A percentile compares a stretch with the other conserved stretches of the same genome.
These are phyloP conservation scores for Agrochola macilenta DNA, from an alignment of 2,888 invertebrate genomes.

Conservation along the genomic window DNA sequence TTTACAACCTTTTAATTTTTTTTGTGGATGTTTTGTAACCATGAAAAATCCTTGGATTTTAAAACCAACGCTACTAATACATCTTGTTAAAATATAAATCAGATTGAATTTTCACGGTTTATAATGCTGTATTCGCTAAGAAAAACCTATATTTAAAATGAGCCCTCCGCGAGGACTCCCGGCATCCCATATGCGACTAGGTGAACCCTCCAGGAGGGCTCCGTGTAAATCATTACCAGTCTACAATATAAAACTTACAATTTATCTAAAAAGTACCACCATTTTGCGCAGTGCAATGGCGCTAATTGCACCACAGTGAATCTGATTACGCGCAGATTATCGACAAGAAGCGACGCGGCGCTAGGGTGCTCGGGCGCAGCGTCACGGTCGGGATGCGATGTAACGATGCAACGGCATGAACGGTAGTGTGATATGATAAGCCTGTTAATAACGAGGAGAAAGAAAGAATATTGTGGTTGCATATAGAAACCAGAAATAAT, in stretches of 20 bases:
- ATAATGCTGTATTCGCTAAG: too few species aligned
- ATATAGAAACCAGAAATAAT: background rate
- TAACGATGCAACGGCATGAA: constrained; percentile 47
- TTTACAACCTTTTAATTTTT: too few species aligned
- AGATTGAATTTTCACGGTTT: too few species aligned
- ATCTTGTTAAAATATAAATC: too few species aligned
- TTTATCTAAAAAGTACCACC: background rate
- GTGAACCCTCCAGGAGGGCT: too few species aligned
- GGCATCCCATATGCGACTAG: too few species aligned
- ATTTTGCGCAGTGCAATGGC: constrained; percentile 28
- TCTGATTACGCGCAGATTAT: constrained; percentile 60
- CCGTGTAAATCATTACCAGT: background rate
- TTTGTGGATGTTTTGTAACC: too few species aligned
- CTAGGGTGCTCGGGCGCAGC: constrained; percentile 16
- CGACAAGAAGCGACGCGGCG: constrained; percentile 30
- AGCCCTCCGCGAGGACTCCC: too few species aligned
- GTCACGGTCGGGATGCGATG: constrained; percentile 62
- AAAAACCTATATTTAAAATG: too few species aligned
- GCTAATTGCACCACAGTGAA: constrained; percentile 51
- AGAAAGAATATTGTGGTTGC: background rate
- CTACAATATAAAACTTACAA: background rate
- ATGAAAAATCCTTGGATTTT: too few species aligned
- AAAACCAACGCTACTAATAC: too few species aligned
- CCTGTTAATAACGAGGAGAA: background rate
- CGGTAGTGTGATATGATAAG: constrained; percentile 27